phyloP scores from a whole-genome alignment of 2,113 vertebrate species.

The Albula glossodonta region DNA sequence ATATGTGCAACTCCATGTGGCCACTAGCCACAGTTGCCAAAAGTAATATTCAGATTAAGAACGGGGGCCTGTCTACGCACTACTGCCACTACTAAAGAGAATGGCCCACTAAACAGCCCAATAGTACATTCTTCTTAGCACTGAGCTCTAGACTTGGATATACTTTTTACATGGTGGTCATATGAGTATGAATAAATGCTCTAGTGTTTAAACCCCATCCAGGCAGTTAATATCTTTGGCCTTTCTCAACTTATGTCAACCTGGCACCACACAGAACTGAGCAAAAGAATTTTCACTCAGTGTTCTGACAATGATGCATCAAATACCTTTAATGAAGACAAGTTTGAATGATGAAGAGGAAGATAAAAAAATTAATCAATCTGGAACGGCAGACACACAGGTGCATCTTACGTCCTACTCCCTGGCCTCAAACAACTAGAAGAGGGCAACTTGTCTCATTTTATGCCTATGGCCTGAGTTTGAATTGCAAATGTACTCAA shows the following conservation, averaged over 20 bases:
- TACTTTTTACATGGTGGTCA: too few species aligned
- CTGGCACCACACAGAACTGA: background rate
- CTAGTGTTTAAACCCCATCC: background rate
- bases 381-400: background rate
- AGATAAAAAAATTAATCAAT: background rate
- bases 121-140: too few species aligned
- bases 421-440: background rate
- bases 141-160: too few species aligned
- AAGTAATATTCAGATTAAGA: too few species aligned
- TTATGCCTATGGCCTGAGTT: background rate
- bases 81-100: too few species aligned
- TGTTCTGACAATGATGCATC: too few species aligned
- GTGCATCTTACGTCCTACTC: background rate
- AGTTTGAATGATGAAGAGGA: background rate
- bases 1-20: too few species aligned
- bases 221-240: background rate
- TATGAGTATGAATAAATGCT: background rate
- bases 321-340: too few species aligned
- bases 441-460: background rate
- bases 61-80: too few species aligned
- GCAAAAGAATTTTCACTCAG: too few species aligned
- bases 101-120: too few species aligned
- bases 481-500: slow-evolving; percentile 19
- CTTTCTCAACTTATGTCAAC: background rate
- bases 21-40: too few species aligned